Evolutionary conservation across 2,797 vertebrate genomes (phyloP).

Genomic region (Cynopterus sphinx): DNA sequence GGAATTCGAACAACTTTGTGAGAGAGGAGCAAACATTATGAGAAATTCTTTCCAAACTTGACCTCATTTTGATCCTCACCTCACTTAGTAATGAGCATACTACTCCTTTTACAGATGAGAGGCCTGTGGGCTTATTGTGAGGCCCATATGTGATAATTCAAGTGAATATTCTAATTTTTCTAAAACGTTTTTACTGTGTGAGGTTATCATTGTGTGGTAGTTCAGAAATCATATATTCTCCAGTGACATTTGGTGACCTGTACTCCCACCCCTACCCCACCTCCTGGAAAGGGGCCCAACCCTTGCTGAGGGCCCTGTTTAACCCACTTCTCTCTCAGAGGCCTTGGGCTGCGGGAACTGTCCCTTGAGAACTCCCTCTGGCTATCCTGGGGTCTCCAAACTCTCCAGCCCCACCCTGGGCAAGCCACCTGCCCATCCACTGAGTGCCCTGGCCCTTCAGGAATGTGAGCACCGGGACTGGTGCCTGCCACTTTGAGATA

Average conservation of each 20-base stretch:
- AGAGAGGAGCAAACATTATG: neutral
- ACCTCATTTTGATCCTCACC: neutral
- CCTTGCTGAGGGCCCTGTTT: neutral
- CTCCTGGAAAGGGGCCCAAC: neutral
- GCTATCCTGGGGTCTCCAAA: neutral
- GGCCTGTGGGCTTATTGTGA: accelerated
- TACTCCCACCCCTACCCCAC: accelerated
- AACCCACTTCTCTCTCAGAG: neutral
- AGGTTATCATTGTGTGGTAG: neutral
- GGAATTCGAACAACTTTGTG: neutral
- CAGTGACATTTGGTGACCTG: neutral
- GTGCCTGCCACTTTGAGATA: neutral
- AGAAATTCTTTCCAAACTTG: neutral
- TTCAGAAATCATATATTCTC: neutral
- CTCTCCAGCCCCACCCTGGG: neutral
- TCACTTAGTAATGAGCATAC: neutral
- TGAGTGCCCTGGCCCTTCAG: neutral
- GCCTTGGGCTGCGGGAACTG: neutral
- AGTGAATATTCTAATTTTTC: neutral
- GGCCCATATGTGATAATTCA: neutral
- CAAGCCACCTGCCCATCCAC: neutral
- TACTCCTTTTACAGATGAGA: neutral
- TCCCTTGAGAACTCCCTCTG: neutral
- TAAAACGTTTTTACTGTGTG: neutral
- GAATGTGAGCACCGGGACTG: neutral